These are phyloP conservation scores for Creontiades dilutus DNA, from an alignment of 2,888 invertebrate genomes.

Conservation along the genomic window DNA sequence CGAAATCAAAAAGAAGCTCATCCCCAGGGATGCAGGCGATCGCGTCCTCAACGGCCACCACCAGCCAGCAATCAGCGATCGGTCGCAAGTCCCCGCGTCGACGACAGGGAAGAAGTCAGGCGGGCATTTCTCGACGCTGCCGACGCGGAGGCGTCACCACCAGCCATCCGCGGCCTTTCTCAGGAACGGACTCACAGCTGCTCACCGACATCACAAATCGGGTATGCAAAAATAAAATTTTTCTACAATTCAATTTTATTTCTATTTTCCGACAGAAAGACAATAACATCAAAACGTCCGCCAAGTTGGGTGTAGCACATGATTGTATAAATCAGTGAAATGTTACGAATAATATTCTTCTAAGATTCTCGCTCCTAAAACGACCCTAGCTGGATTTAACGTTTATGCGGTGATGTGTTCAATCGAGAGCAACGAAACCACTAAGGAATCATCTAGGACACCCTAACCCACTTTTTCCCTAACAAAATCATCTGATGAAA, in stretches of 20 bases:
- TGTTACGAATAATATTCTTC: no score
- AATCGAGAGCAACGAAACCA: no score
- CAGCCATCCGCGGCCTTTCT: slow-evolving; percentile 71
- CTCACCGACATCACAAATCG: slow-evolving; percentile 58
- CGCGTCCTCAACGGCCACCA: slow-evolving; percentile 69
- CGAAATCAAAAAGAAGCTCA: slow-evolving; percentile 52
- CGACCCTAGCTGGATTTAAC: no score
- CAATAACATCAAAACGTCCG: not conserved
- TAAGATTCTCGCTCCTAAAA: no score
- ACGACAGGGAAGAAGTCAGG: slow-evolving; percentile 62
- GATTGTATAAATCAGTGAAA: no score
- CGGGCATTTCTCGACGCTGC: slow-evolving; percentile 71
- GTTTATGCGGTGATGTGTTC: no score
- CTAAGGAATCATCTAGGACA: no score
- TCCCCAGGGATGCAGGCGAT: slow-evolving; percentile 40
- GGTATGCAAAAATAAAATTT: not conserved
- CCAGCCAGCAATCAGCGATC: not conserved
- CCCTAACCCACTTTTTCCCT: no score
- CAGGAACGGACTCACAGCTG: slow-evolving; percentile 64
- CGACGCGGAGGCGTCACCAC: slow-evolving; percentile 72
- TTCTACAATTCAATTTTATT: no score
- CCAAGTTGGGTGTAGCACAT: no score
- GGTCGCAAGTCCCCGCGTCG: slow-evolving; percentile 1
- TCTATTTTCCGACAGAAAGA: no score
- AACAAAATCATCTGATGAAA: no score